These are phyloP conservation scores for Dromaius novaehollandiae DNA, from an alignment of 2,113 vertebrate species.

Conservation along the genomic window DNA sequence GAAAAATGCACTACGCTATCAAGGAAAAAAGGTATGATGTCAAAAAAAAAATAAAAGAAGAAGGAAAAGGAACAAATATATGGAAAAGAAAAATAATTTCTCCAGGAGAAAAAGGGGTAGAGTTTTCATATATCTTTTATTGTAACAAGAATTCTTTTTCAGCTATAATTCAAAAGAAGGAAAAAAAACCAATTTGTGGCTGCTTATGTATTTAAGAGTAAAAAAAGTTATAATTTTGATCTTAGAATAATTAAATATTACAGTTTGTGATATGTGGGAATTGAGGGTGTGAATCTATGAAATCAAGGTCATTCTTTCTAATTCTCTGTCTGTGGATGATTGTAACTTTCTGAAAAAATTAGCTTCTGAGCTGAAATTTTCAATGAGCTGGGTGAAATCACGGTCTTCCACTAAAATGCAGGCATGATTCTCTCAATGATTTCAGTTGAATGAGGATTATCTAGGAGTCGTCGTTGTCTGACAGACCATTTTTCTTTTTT, in stretches of 20 bases:
- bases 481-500: not conserved
- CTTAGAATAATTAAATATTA: not conserved
- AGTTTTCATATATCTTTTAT: not conserved
- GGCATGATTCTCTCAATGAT: not conserved
- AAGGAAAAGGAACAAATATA: not conserved
- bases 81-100: not conserved
- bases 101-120: not conserved
- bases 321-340: not conserved
- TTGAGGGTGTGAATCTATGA: not conserved
- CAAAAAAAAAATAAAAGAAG: not conserved
- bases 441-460: not conserved
- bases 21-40: not conserved
- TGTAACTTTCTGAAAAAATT: not conserved
- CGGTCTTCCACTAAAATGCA: not conserved
- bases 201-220: not conserved
- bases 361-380: not conserved
- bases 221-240: not conserved
- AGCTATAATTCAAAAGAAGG: not conserved
- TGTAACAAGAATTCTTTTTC: not conserved
- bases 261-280: not conserved
- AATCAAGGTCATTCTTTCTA: not conserved
- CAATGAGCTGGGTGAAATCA: not conserved
- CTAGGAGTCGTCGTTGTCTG: not conserved
- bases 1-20: not conserved
- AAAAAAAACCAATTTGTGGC: not conserved